Base-by-base conservation (phyloP, 92 coral and sea anemone species). In the Pocillopora grandis region DNA sequence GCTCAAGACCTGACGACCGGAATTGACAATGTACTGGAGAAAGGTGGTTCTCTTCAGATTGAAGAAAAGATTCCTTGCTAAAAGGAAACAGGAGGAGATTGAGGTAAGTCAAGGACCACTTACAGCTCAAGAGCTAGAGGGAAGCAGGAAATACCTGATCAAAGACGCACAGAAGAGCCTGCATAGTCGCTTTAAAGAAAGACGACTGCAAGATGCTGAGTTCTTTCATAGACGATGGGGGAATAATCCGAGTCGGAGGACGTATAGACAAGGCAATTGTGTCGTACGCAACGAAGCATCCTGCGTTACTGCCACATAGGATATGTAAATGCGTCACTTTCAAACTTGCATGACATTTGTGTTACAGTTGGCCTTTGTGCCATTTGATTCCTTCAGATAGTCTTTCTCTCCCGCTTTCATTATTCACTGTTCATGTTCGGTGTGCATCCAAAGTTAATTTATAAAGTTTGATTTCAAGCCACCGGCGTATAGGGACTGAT, bases 181-280 rank as follows among this genome's bases (percentile, higher is more conserved):
- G 58, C 78, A 87, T 1, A 33, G 61, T 15, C 79, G 81, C 37
- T 37, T 64, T 33, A 48, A 78, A 63, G 14, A 79, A 27, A 27
- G 31, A 78, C 0, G 90, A 90, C 3, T 90, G 58, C 58, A 14
- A 72, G 21, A 72, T 72, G 60, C 19, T 49, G 14, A 72, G 76
- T 72, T 60, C 76, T 4, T 72, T 72, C 21, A 35, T 36, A 1
- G 76, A 48, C 76, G 42, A 49, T 9, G 74, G 33, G 0, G 90
- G 88, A 10, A 61, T 87, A 12, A 12, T 90, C 72, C 64, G 90
- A 72, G 88, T 83, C 9, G 93, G 90, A 75, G 92, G 90, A 66
- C 52, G 85, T 60, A 83, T 77, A 1, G 73, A 76, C 58, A 70
- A 80, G 9, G 89, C 87, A 6, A 62, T 79, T 10, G 58, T 80